A percentile compares a stretch with the other conserved stretches of the same genome.
phyloP scores from a whole-genome alignment of 1,140 invertebrate genomes.

The Acromyrmex charruanus region DNA sequence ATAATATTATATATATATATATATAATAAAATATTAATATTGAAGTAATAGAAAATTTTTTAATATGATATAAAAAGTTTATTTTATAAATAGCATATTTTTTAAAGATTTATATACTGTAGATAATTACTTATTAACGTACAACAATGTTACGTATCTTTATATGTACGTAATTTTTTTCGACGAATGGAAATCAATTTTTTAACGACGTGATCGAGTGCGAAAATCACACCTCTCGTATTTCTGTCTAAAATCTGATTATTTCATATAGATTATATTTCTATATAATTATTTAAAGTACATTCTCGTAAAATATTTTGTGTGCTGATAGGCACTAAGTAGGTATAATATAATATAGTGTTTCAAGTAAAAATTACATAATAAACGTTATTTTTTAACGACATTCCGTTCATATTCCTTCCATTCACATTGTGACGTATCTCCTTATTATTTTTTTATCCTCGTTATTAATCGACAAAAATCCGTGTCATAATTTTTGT shows the following conservation, averaged over 20 bases:
- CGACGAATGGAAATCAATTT: background rate
- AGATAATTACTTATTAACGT: background rate
- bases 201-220: background rate
- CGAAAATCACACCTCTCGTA: background rate
- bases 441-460: background rate
- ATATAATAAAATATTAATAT: background rate
- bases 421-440: background rate
- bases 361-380: background rate
- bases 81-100: background rate
- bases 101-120: background rate
- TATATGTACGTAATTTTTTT: background rate
- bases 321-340: background rate
- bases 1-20: background rate
- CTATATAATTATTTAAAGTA: slow-evolving; percentile 4
- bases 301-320: background rate
- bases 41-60: background rate
- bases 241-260: background rate
- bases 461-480: background rate
- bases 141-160: background rate
- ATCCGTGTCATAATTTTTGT: background rate
- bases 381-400: background rate
- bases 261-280: background rate
- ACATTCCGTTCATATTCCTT: background rate
- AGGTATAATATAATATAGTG: background rate
- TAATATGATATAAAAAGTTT: background rate